Evolutionary conservation across 2,797 vertebrate species (phyloP), one percentile per base, ranked within the genome.

Genomic region (Loris lydekkerianus): DNA sequence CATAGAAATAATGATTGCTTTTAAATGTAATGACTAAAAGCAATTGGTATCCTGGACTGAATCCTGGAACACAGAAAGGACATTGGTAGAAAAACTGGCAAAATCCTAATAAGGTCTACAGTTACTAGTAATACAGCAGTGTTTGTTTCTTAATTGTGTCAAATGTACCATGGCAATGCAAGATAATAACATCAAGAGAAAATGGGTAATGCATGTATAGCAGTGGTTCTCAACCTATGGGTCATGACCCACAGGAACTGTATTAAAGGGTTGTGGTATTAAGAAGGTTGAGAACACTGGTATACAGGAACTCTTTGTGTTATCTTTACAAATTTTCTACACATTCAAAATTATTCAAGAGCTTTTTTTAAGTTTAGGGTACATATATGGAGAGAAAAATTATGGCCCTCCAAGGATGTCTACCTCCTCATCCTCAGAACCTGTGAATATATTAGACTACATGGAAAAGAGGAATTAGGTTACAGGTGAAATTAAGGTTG

Each of bases 101-200:
- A 87, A 86, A 93, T 63, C 43, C 7, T 91, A 93, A 89, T 43
- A 89, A 91, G 53, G 18, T 43, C 67, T 97, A 9, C 20, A 86
- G 43, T 46, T 70, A 80, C 34, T 43, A 90, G 46, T 94, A 77
- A 89, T 76, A 86, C 69, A 82, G 5, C 56, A 58, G 25, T 46
- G 49, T 46, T 86, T 15, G 21, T n/a, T 93, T 89, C 75, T 72
- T 89, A 90, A 46, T 58, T 89, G n/a, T 77, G 25, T 91, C 53
- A 92, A 91, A 82, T 20, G 3, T 21, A 67, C 21, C 78, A 75
- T 58, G 56, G 29, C 56, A 86, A 83, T 18, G 3, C 86, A 94
- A 95, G 53, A 78, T 88, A 18, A 10, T 90, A 86, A n/a, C 21
- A 63, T 87, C 86, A 83, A 10, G 23, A 67, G 46, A 69, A 91